Conservation (phyloP, 2,888 invertebrate species). For the Drosophila bunnanda region DNA sequence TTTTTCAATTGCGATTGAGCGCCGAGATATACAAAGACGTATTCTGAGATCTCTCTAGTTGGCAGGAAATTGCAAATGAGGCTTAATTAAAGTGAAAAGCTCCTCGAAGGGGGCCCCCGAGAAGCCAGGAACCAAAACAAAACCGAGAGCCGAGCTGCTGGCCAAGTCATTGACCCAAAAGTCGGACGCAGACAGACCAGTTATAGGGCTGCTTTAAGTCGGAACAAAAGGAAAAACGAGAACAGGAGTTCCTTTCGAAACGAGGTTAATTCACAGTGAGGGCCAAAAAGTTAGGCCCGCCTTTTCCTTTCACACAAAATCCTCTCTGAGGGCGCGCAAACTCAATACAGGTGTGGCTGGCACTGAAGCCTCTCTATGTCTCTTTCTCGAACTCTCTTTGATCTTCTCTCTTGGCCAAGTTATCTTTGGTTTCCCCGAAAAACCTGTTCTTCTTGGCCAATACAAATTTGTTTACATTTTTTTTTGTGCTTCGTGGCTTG, state of each 20-base stretch:
- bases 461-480: slow-evolving; percentile 75
- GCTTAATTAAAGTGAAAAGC: slow-evolving; percentile 24
- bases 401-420: slow-evolving; percentile 14
- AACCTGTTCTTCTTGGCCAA: slow-evolving; percentile 66
- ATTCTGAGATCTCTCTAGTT: slow-evolving; percentile 4
- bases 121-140: slow-evolving; percentile 50
- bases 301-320: neutral
- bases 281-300: slow-evolving; percentile 39
- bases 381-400: slow-evolving; percentile 10
- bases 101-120: neutral
- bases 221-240: slow-evolving; percentile 15
- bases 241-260: slow-evolving; percentile 52
- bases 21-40: slow-evolving; percentile 13
- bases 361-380: slow-evolving; percentile 5
- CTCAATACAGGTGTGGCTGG: slow-evolving; percentile 74
- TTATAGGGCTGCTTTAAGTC: slow-evolving; percentile 67
- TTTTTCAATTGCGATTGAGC: slow-evolving; percentile 59
- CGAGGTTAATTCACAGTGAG: slow-evolving; percentile 74
- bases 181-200: slow-evolving; percentile 62
- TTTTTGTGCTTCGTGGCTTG: slow-evolving; percentile 54
- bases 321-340: slow-evolving; percentile 54
- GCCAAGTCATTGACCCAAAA: slow-evolving; percentile 73
- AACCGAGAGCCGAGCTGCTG: slow-evolving; percentile 48
- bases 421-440: slow-evolving; percentile 30
- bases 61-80: slow-evolving; percentile 47